Base-by-base conservation (phyloP, 2,113 vertebrate species). In the Odocoileus hemionus region DNA sequence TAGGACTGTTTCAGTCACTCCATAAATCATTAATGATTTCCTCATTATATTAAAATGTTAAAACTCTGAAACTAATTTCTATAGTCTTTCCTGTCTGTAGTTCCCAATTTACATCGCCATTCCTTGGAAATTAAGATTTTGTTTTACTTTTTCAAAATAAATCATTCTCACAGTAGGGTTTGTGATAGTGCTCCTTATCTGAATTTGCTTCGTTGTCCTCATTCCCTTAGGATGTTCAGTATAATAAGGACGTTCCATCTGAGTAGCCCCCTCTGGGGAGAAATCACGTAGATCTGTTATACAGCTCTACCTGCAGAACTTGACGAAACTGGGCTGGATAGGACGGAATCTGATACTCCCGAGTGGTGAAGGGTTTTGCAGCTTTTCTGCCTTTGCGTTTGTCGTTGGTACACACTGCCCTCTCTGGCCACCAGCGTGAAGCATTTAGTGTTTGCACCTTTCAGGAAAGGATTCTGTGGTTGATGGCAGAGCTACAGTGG, bases 371-470 rank as follows among this genome's bases (percentile, higher is more conserved):
- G 70, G 67, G 4, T n/a, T 89, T 90, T 43, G 78, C 90, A 33
- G 87, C 57, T 12, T 36, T 15, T 30, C n/a, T 52, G 60, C 45
- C 43, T 36, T 2, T 7, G 26, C 70, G 5, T 70, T 7, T 95
- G 19, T 76, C 1, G 52, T 80, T 14, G 97, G 94, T 74, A 23
- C 87, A 93, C 64, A 98, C 96, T 85, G 98, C 98, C 98, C 97
- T 86, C 98, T 98, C 25, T 90, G 98, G 98, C 64, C 80, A 2
- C 17, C 2, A 21, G 14, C 87, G 45, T 3, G 19, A 87, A 33
- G 61, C 52, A 11, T 21, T 85, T 8, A 5, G 16, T 30, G 54
- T 52, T 74, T 36, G 89, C 36, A 74, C 70, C 95, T 97, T 76
- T 70, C 50, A 7, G 84, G 45, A 58, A 93, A 70, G 47, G 26